Conservation (phyloP, 2,888 invertebrate species). For the Drosophila anomalata region DNA sequence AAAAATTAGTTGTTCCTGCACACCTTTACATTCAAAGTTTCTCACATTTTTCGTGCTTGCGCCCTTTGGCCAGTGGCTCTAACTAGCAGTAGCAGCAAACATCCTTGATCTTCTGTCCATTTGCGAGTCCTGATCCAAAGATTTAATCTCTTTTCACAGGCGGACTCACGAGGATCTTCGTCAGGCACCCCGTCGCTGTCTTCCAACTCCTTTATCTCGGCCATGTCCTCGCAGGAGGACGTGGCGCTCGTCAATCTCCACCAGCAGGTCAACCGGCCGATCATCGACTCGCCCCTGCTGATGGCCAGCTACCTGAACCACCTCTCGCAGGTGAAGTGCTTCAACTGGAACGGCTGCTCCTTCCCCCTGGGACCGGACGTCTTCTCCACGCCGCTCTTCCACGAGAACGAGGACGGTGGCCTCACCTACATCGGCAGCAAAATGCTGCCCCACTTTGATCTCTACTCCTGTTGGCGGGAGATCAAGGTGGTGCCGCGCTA, state of each 20-base stretch:
- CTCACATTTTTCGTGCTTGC: slow-evolving; percentile 34
- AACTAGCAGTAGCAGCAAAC: slow-evolving; percentile 35
- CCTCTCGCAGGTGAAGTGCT: slow-evolving; percentile 90
- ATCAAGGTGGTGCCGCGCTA: slow-evolving; percentile 83
- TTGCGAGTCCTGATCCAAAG: slow-evolving; percentile 3
- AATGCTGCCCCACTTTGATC: slow-evolving; percentile 90
- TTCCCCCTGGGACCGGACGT: slow-evolving; percentile 90
- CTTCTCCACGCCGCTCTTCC: slow-evolving; percentile 92
- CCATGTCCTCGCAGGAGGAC: slow-evolving; percentile 96
- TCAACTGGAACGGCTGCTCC: slow-evolving; percentile 91
- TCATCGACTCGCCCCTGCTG: slow-evolving; percentile 95
- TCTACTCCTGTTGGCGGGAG: slow-evolving; percentile 84
- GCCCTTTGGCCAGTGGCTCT: slow-evolving; percentile 31
- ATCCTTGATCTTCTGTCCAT: background rate
- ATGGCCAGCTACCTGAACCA: slow-evolving; percentile 98
- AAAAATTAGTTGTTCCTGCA: slow-evolving; percentile 6
- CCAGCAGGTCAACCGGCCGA: slow-evolving; percentile 95
- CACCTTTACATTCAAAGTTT: slow-evolving; percentile 9
- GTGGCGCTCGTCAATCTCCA: slow-evolving; percentile 96
- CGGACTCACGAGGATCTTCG: slow-evolving; percentile 86
- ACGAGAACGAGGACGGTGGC: slow-evolving; percentile 89
- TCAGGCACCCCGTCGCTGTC: slow-evolving; percentile 92
- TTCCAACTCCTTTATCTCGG: slow-evolving; percentile 94
- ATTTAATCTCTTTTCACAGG: slow-evolving; percentile 65
- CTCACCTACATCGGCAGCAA: slow-evolving; percentile 90